phyloP scores from a whole-genome alignment of 2,888 invertebrate species.

The Aleiodes alternator region DNA sequence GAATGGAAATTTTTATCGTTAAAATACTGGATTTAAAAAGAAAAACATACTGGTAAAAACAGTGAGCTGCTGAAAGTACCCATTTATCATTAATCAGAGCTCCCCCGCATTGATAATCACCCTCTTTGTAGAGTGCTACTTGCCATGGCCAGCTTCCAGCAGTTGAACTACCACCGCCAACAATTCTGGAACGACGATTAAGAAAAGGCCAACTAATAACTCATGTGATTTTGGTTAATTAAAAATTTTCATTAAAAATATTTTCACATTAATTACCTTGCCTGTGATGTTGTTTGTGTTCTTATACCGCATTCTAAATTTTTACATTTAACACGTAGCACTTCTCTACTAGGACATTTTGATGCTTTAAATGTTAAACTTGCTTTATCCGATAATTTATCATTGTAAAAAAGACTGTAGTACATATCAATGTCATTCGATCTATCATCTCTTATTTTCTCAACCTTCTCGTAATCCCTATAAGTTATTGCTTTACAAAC shows the following conservation, averaged over 20 bases:
- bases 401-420: conserved; percentile 79
- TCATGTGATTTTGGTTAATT: neutral
- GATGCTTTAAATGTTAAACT: conserved; percentile 82
- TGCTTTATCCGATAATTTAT: conserved; percentile 77
- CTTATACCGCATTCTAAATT: conserved; percentile 84
- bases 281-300: conserved; percentile 80
- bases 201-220: conserved; percentile 10
- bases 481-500: conserved; percentile 87
- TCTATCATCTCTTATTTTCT: conserved; percentile 67
- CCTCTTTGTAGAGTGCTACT: conserved; percentile 90
- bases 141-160: conserved; percentile 91
- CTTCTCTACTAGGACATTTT: conserved; percentile 79
- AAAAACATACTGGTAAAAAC: conserved; percentile 85
- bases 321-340: conserved; percentile 82
- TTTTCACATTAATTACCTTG: conserved; percentile 77
- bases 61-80: conserved; percentile 89
- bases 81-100: conserved; percentile 84
- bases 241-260: neutral
- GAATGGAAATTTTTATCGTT: conserved; percentile 18
- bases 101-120: conserved; percentile 89
- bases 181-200: conserved; percentile 81
- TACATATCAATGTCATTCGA: conserved; percentile 70
- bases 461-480: conserved; percentile 77
- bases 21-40: neutral
- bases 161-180: conserved; percentile 86